Conservation (phyloP, 2,888 invertebrate species). For the Arenicola marina region DNA sequence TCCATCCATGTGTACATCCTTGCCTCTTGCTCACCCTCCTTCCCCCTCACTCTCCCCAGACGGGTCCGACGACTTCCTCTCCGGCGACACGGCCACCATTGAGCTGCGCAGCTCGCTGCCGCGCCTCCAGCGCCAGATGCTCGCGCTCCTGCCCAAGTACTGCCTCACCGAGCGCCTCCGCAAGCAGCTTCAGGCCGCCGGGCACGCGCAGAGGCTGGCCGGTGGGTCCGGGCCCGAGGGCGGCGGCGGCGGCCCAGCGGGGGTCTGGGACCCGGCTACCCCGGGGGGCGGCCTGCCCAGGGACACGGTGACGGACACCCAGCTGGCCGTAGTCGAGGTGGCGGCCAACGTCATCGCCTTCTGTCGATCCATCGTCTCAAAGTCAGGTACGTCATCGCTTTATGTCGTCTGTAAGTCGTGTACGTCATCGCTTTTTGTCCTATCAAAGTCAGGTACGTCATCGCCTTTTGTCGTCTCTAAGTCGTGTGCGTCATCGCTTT, state of each 20-base stretch:
- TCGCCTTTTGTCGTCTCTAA: too few relatives aligned
- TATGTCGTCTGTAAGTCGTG: too few relatives aligned
- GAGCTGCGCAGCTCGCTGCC: slow-evolving; percentile 60
- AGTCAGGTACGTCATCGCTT: slow-evolving; percentile 46
- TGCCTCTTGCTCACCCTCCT: too few relatives aligned
- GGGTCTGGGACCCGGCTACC: not conserved
- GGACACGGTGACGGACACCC: slow-evolving; percentile 40
- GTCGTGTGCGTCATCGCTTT: too few relatives aligned
- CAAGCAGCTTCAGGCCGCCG: slow-evolving; percentile 29
- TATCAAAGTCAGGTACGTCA: too few relatives aligned
- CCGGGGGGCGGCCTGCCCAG: slow-evolving; percentile 28
- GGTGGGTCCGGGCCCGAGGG: not conserved
- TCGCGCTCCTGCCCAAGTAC: slow-evolving; percentile 76
- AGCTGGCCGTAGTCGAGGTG: slow-evolving; percentile 50
- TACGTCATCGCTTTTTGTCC: too few relatives aligned
- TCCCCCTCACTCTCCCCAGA: slow-evolving; percentile 17
- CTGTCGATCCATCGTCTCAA: slow-evolving; percentile 49
- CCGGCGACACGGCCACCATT: slow-evolving; percentile 43
- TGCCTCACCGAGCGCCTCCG: slow-evolving; percentile 46
- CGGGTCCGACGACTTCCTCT: slow-evolving; percentile 34
- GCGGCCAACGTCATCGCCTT: slow-evolving; percentile 54
- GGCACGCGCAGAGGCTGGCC: not conserved
- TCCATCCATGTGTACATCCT: too few relatives aligned
- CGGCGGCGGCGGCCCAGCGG: not conserved
- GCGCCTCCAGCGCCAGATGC: slow-evolving; percentile 75